These are phyloP conservation scores for Macroramphosus scolopax DNA, from an alignment of 2,797 vertebrate species.

Conservation along the genomic window DNA sequence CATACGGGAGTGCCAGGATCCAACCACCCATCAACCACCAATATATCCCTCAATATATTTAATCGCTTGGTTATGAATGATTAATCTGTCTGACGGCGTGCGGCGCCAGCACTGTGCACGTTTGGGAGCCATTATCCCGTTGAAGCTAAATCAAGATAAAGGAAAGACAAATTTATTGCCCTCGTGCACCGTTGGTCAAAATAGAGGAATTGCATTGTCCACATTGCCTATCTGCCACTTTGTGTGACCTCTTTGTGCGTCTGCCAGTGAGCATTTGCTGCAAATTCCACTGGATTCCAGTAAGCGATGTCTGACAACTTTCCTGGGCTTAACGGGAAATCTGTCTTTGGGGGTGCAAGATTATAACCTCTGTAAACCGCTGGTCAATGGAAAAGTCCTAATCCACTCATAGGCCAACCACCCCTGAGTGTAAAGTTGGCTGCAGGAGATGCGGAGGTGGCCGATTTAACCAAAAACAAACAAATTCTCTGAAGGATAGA, in stretches of 20 bases:
- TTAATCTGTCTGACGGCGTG: conserved; percentile 65
- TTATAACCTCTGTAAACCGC: conserved; percentile 77
- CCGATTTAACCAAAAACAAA: conserved; percentile 78
- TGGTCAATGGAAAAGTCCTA: conserved; percentile 77
- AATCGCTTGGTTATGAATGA: conserved; percentile 68
- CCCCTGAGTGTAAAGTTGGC: conserved; percentile 68
- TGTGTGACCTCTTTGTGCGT: conserved; percentile 42
- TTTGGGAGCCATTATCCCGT: conserved; percentile 68
- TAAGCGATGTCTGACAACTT: conserved; percentile 75
- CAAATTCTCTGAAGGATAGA: conserved; percentile 71
- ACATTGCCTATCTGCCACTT: conserved; percentile 57
- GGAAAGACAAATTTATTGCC: conserved; percentile 65
- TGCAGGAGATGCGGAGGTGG: conserved; percentile 66
- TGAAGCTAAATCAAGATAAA: conserved; percentile 65
- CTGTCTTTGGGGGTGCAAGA: conserved; percentile 76
- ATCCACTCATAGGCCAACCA: conserved; percentile 68
- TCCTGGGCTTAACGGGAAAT: conserved; percentile 78
- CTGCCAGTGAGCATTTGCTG: conserved; percentile 53
- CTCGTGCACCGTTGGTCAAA: conserved; percentile 44
- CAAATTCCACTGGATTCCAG: conserved; percentile 72
- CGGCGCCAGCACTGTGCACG: conserved; percentile 62
- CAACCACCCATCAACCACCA: conserved; percentile 68
- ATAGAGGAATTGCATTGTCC: conserved; percentile 58
- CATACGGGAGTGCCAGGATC: conserved; percentile 55
- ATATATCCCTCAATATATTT: conserved; percentile 71